Conservation (phyloP, 2,797 vertebrate genomes). For the Chrosomus eos region DNA sequence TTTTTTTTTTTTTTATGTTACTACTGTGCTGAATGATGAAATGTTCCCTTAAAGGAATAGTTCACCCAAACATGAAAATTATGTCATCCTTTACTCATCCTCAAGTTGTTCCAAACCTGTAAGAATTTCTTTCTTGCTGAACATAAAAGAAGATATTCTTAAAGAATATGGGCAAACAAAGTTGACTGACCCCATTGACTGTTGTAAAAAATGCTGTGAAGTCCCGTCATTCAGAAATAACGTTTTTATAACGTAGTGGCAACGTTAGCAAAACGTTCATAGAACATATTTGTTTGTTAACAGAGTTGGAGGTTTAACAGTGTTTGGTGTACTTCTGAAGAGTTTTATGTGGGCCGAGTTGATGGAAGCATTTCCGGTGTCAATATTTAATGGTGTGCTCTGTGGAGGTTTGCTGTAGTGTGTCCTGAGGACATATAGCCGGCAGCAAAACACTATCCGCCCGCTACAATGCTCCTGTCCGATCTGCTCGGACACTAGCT, state of each 20-base stretch:
- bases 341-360: conserved; percentile 54
- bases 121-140: too few relatives aligned
- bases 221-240: background rate
- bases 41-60: too few relatives aligned
- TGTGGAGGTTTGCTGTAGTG: conserved; percentile 81
- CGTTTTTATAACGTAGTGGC: background rate
- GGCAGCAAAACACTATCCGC: conserved; percentile 83
- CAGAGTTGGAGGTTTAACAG: conserved; percentile 38
- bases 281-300: background rate
- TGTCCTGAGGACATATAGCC: conserved; percentile 84
- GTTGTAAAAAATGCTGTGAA: too few relatives aligned
- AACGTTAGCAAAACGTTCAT: background rate
- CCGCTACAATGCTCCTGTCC: conserved; percentile 56
- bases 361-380: conserved; percentile 78
- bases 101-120: too few relatives aligned
- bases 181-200: background rate
- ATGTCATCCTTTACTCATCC: too few relatives aligned
- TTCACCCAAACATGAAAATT: too few relatives aligned
- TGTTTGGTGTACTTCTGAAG: conserved; percentile 34
- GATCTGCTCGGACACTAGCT: conserved; percentile 43
- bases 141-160: too few relatives aligned
- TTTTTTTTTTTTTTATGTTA: too few relatives aligned
- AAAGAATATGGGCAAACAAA: background rate
- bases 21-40: too few relatives aligned
- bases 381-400: conserved; percentile 88